A percentile compares a stretch with the other conserved stretches of the same genome.
Evolutionary conservation across 2,113 vertebrate genomes (phyloP).

Genomic region (Menidia beryllina): DNA sequence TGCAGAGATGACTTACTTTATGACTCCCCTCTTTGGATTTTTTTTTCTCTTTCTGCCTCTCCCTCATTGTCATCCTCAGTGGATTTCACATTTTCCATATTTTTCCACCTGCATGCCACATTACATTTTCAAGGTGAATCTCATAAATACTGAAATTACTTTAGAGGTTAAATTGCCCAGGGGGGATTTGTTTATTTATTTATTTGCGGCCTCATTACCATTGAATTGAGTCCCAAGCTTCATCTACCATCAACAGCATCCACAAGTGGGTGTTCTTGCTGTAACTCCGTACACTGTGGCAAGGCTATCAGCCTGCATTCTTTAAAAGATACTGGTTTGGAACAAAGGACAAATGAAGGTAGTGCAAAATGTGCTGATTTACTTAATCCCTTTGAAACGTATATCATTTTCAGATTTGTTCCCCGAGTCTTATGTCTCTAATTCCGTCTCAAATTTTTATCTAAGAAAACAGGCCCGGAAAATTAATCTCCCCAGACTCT

Average conservation of each 20-base stretch:
- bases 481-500: conserved; percentile 77
- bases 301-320: conserved; percentile 38
- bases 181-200: conserved; percentile 22
- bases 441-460: conserved; percentile 68
- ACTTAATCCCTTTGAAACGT: conserved; percentile 75
- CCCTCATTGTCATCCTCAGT: conserved; percentile 36
- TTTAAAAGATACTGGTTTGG: conserved; percentile 50
- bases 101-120: conserved; percentile 76
- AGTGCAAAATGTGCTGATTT: conserved; percentile 66
- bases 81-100: conserved; percentile 70
- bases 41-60: conserved; percentile 34
- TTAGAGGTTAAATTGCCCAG: conserved; percentile 78
- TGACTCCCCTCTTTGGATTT: conserved; percentile 67
- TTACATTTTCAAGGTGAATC: conserved; percentile 85
- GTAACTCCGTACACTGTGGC: conserved; percentile 36
- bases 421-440: conserved; percentile 49
- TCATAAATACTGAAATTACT: conserved; percentile 82
- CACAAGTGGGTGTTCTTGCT: conserved; percentile 32
- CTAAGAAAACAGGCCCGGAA: conserved; percentile 69
- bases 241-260: conserved; percentile 54
- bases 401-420: conserved; percentile 68
- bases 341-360: conserved; percentile 73
- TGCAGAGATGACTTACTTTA: conserved; percentile 75
- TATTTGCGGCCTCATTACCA: conserved; percentile 58
- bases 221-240: conserved; percentile 55